These are phyloP conservation scores for Hydrochoerus hydrochaeris DNA, from an alignment of 2,113 vertebrate genomes.

Conservation along the genomic window DNA sequence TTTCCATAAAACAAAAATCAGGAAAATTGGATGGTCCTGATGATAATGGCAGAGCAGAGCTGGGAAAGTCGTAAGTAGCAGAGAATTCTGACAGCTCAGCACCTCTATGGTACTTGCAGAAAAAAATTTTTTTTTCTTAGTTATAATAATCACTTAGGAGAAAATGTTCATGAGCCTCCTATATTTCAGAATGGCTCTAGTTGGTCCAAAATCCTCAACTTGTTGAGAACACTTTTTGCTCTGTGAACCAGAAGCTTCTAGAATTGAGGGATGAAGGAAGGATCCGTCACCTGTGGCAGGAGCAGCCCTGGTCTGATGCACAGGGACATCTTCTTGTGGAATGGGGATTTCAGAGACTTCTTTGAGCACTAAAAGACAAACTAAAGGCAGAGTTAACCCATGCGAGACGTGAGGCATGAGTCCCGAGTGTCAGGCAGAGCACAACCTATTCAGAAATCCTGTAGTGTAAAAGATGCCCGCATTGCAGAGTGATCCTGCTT, in stretches of 20 bases:
- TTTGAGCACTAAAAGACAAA: not conserved
- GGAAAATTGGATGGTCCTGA: not conserved
- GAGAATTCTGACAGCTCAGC: not conserved
- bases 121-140: not conserved
- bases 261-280: not conserved
- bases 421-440: not conserved
- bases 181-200: not conserved
- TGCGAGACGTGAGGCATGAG: rapidly evolving
- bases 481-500: not conserved
- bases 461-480: not conserved
- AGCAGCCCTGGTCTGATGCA: not conserved
- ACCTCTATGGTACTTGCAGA: not conserved
- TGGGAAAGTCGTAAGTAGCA: not conserved
- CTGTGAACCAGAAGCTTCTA: not conserved
- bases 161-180: not conserved
- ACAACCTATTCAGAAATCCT: not conserved
- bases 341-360: not conserved
- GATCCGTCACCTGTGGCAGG: rapidly evolving
- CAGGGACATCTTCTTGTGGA: not conserved
- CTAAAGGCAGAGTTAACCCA: not conserved
- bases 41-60: not conserved
- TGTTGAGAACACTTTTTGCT: not conserved
- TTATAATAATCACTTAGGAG: not conserved
- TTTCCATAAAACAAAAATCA: not conserved
- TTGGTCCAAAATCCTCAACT: not conserved